Conservation (phyloP, 2,113 vertebrate genomes). For the Misgurnus mizolepis region DNA sequence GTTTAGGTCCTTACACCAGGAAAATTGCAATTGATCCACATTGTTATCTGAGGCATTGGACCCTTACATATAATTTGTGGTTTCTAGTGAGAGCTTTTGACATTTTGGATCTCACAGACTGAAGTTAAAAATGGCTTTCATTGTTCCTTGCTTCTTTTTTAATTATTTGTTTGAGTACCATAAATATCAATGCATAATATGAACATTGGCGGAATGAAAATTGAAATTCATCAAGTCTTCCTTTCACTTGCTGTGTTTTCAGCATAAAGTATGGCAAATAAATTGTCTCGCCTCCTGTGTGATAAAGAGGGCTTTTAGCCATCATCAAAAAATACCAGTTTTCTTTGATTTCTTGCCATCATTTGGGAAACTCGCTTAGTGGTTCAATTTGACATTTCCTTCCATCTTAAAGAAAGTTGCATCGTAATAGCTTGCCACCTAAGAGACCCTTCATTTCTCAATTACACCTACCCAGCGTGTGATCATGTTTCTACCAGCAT, state of each 20-base stretch:
- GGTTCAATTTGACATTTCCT: constrained; percentile 40
- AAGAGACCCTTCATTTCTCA: constrained; percentile 31
- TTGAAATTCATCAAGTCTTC: no score
- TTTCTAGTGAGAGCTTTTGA: not conserved
- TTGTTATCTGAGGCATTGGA: constrained; percentile 30
- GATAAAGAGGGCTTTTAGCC: constrained; percentile 26
- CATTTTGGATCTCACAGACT: not conserved
- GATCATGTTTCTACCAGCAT: constrained; percentile 34
- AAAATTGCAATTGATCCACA: constrained; percentile 38
- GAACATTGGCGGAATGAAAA: no score
- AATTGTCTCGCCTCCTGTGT: constrained; percentile 23
- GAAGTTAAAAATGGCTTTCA: not conserved
- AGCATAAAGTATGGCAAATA: constrained; percentile 5
- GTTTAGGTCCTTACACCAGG: constrained; percentile 14
- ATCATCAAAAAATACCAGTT: constrained; percentile 9
- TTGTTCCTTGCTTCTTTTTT: not conserved
- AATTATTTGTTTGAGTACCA: constrained; percentile 1
- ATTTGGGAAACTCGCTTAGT: constrained; percentile 35
- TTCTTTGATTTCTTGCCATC: constrained; percentile 35
- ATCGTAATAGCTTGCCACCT: constrained; percentile 29
- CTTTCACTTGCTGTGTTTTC: constrained; percentile 27
- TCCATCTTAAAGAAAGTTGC: constrained; percentile 35
- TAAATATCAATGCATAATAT: not conserved
- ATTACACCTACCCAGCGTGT: constrained; percentile 41
- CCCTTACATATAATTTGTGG: constrained; percentile 11